Base-by-base conservation (phyloP, 2,888 invertebrate species). In the Tupiocoris notatus region DNA sequence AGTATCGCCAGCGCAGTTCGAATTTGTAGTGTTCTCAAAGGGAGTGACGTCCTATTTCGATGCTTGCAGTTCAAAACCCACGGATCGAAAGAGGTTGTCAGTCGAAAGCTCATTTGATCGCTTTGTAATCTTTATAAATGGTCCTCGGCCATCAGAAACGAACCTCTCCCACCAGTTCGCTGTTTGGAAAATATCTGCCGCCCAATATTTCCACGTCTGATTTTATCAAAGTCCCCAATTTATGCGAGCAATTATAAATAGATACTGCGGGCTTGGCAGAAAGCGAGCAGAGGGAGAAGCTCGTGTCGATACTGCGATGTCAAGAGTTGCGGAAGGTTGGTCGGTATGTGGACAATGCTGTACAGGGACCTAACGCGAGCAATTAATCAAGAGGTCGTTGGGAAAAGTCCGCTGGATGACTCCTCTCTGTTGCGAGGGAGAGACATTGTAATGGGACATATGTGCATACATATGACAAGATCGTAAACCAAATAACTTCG, bases 391-490 rank as follows among this genome's bases (percentile, higher is more conserved):
- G 57, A 21, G 67, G 39, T 39, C 39, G 12, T 12, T 12, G n/a
- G 67, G 57, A 22, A 67, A 67, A 66, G 57, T 57, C 22, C 56
- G 54, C 18, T 56, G n/a, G n/a, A n/a, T n/a, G n/a, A n/a, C n/a
- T n/a, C n/a, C n/a, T n/a, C n/a, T n/a, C n/a, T n/a, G n/a, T n/a
- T 21, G 54, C 54, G 67, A 57, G 56, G 57, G 18, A 54, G 23
- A 23, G 64, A 23, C 3, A 22, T 18, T 23, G 70, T 70, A 59
- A 70, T 70, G 70, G 70, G 70, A 70, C 70, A 70, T 70, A 70
- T 70, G 70, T 54, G 70, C 70, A 70, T 70, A 70, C 70, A 70
- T 70, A 70, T 70, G 70, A 70, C 70, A 70, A 70, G 70, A 70
- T 70, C 70, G 70, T 70, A 70, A 70, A 70, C 70, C 70, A 70